Evolutionary conservation across 1,140 invertebrate genomes (phyloP), one percentile per base, ranked within the genome.

Genomic region (Chironomus tepperi): DNA sequence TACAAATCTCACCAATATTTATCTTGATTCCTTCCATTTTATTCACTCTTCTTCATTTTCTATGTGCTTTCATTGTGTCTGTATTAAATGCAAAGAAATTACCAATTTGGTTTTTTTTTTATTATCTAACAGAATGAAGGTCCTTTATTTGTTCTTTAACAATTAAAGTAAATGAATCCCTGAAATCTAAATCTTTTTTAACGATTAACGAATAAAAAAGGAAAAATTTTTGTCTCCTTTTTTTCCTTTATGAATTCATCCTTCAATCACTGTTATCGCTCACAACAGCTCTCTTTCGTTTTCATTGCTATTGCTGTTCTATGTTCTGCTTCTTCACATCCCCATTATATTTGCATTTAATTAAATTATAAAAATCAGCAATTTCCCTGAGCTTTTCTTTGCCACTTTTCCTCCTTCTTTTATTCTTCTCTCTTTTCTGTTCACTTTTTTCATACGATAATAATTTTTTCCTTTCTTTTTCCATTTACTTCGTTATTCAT

Each of bases 311-410:
- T 34, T 34, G 24, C 24, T 34, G 24, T 34, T 34, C 24, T 34
- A 34, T 34, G 24, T 34, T 34, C 24, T 34, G 24, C 24, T 34
- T 34, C 12, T 57, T 12, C 47, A 57, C 47, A 57, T 57, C n/a
- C 43, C 24, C 24, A 34, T 34, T 34, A 57, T 57, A 57, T 57
- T 57, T 57, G 47, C 47, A 57, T 57, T 57, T 57, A 57, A 57
- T 57, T 57, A 57, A 57, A 57, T 57, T 57, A 57, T 57, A 57
- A 57, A 57, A 15, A 57, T 57, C 47, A 57, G 47, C 47, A 57
- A 57, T 57, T 57, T 57, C 47, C 47, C 47, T 47, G 24, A 34
- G 24, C 24, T 34, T 34, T 34, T 34, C 24, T 34, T 34, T 34
- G 24, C 24, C 24, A 34, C 24, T 34, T 34, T 34, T 34, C 2